phyloP scores from a whole-genome alignment of 2,113 vertebrate species.

The Dipodomys merriami region DNA sequence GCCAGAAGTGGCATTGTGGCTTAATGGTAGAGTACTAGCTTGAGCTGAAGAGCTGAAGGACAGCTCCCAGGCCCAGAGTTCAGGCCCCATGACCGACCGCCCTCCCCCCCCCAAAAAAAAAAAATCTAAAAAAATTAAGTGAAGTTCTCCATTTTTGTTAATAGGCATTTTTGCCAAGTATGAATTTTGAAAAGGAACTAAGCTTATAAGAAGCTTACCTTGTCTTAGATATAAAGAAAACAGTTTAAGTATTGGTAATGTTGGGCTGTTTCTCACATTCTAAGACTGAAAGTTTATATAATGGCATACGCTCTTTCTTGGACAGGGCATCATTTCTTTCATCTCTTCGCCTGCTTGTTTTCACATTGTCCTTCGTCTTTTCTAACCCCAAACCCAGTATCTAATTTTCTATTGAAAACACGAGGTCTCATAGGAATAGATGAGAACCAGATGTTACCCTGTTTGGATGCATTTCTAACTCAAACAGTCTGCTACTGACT shows the following conservation, averaged over 20 bases:
- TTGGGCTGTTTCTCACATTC: constrained; percentile 11
- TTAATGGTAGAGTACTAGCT: no score
- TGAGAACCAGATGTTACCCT: constrained; percentile 83
- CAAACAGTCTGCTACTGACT: constrained; percentile 70
- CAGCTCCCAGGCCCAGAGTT: no score
- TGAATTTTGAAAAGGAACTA: constrained; percentile 59
- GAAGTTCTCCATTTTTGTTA: constrained; percentile 54
- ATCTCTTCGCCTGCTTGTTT: constrained; percentile 25
- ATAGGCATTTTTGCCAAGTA: constrained; percentile 24
- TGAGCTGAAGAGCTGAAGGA: no score
- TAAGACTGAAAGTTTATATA: not conserved
- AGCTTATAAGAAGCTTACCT: constrained; percentile 11
- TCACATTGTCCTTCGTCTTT: constrained; percentile 60
- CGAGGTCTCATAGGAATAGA: constrained; percentile 76
- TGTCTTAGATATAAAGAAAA: constrained; percentile 13
- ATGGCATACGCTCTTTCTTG: not conserved
- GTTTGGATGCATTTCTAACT: constrained; percentile 74
- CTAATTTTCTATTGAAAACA: constrained; percentile 76
- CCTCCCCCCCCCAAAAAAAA: no score
- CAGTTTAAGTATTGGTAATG: not conserved
- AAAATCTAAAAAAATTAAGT: not conserved
- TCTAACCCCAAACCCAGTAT: constrained; percentile 65
- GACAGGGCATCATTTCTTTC: not conserved
- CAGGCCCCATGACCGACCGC: no score
- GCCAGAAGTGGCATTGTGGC: no score